phyloP scores from a whole-genome alignment of 2,888 invertebrate genomes.

The Glaucopsyche alexis region DNA sequence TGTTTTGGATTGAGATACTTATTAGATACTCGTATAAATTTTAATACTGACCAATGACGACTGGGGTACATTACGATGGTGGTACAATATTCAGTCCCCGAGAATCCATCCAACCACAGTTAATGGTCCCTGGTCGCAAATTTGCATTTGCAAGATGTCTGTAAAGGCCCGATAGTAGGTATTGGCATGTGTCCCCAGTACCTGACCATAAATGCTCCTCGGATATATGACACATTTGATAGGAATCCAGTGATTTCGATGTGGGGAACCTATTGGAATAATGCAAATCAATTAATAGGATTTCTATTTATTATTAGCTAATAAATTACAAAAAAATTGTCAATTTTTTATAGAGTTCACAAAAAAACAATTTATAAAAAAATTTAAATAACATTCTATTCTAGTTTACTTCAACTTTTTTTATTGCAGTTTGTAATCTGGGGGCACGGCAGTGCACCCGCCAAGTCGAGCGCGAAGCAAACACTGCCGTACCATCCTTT shows the following conservation, averaged over 20 bases:
- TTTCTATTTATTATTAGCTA: too few relatives aligned
- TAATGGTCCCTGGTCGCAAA: constrained; percentile 16
- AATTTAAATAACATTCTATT: too few relatives aligned
- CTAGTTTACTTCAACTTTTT: too few relatives aligned
- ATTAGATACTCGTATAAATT: neutral
- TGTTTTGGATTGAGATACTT: neutral
- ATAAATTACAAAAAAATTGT: too few relatives aligned
- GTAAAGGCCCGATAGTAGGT: constrained; percentile 21
- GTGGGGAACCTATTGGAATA: neutral
- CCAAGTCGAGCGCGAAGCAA: too few relatives aligned
- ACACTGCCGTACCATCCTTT: too few relatives aligned
- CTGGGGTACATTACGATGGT: neutral
- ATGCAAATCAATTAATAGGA: too few relatives aligned
- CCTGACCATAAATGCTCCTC: constrained; percentile 5
- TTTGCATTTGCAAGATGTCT: constrained; percentile 29
- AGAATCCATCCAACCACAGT: constrained; percentile 17
- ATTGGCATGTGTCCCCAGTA: constrained; percentile 12
- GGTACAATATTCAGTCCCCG: constrained; percentile 5
- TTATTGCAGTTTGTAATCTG: too few relatives aligned
- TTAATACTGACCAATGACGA: neutral
- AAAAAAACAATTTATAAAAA: too few relatives aligned
- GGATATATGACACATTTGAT: constrained; percentile 20
- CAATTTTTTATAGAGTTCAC: too few relatives aligned
- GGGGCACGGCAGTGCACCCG: too few relatives aligned
- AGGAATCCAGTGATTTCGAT: constrained; percentile 13